These are phyloP conservation scores for Sphaerophoria rueppellii DNA, from an alignment of 2,888 invertebrate genomes.

Conservation along the genomic window DNA sequence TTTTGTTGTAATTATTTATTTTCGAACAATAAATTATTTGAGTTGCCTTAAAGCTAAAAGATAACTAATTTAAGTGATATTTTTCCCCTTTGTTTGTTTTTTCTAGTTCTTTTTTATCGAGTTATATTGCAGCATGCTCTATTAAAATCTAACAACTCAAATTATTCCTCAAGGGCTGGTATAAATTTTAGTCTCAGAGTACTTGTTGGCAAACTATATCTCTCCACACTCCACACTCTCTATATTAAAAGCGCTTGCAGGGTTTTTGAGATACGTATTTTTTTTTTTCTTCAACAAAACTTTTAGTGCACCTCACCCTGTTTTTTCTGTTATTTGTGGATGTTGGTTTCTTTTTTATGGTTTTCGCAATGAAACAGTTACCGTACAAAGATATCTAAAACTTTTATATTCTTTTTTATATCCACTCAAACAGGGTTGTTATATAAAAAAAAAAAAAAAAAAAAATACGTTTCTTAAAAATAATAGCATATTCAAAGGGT, in stretches of 20 bases:
- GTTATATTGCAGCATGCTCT: conserved; percentile 50
- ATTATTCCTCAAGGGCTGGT: conserved; percentile 63
- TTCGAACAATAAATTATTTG: no score
- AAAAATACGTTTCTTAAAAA: no score
- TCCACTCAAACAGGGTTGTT: no score
- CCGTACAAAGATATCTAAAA: no score
- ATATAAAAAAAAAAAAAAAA: no score
- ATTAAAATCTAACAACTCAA: conserved; percentile 41
- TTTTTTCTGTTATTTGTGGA: neutral
- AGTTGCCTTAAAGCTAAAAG: no score
- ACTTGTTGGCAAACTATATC: no score
- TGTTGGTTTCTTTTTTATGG: conserved; percentile 5
- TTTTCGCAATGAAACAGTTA: conserved; percentile 3
- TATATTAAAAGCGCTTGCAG: conserved; percentile 16
- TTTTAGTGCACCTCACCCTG: conserved; percentile 7
- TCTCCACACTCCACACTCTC: neutral
- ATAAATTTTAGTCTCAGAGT: conserved; percentile 42
- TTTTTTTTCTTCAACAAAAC: conserved; percentile 35
- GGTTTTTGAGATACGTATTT: conserved; percentile 20
- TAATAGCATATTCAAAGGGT: no score
- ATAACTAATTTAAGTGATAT: no score
- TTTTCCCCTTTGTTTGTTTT: conserved; percentile 18
- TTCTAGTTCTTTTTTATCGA: conserved; percentile 54
- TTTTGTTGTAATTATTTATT: no score
- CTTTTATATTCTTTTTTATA: no score